Evolutionary conservation across 2,888 invertebrate species (phyloP), one percentile per base, ranked within the genome.

Genomic region (Leptopilina drosophilae): DNA sequence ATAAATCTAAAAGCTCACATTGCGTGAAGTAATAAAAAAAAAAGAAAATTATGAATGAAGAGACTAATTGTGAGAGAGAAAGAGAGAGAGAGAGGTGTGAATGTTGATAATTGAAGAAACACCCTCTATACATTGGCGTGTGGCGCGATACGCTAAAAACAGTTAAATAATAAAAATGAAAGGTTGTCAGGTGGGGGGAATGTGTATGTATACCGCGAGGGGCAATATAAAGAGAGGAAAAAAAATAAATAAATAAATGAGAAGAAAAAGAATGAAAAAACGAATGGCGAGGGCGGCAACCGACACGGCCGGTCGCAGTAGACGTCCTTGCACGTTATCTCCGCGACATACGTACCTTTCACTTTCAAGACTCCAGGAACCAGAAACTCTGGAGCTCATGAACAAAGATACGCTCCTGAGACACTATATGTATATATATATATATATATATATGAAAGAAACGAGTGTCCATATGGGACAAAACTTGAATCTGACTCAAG

Each of bases 301-400:
- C 89, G 88, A 87, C 87, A 87, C 87, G 85, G 85, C 84, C 83
- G 86, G 85, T 87, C 85, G 86, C 89, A 90, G 88, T 90, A 89
- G 91, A 91, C 91, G 91, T 91, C 91, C 91, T 91, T 91, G 91
- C 91, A 90, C 88, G 89, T 91, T 91, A 91, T 91, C 91, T 89
- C 87, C 86, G 85, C 86, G 87, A 84, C 84, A 87, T 87, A 88
- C 87, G 89, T 88, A 88, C 90, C 91, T 91, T 91, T 91, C 91
- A 91, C 91, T 91, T 91, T 91, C 90, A 86, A 42, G 83, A 86
- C 90, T 88, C 88, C 88, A 87, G 87, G 86, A 86, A 87, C 86
- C 88, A 73, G 56, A 73, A 73, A 73, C 73, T n/a, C 87, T 87
- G 85, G 88, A 87, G 87, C 88, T 87, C 80, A 67, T 77, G 85